Evolutionary conservation across 2,888 invertebrate genomes (phyloP), one percentile per base, ranked within the genome.

Genomic region (Ypsolopha scabrella): DNA sequence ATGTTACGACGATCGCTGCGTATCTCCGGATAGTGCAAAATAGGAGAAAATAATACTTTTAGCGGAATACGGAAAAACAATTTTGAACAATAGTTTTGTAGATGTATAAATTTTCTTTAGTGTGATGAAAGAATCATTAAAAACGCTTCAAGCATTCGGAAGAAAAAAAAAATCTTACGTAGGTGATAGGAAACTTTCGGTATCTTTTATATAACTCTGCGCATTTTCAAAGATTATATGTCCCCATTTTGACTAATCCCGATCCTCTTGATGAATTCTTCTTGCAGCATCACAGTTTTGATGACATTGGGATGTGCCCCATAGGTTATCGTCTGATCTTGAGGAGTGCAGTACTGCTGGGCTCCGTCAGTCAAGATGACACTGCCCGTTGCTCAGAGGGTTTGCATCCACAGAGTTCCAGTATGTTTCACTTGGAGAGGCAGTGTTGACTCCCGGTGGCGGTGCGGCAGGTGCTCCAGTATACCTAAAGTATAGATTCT

Each of bases 401-500:
- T 70, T 93, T 4, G 93, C 90, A 71, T 96, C 96, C 60, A 95
- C 80, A 52, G 94, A 93, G 61, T 91, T 91, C 96, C 96, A 97
- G 68, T 96, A 96, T 52, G 92, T 90, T 80, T 99, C 98, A 67
- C 96, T 97, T 0, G 99, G 98, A 1, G 98, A 97, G 48, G 93
- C 91, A 54, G 92, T 93, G 68, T 94, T 94, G 48, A 94, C 93
- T 9, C 98, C 97, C 0, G 98, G 98, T 7, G 98, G 98, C 0
- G 97, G 94, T 52, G 94, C 93, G 0, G 95, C 94, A 0, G 97
- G 95, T 34, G 95, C 95, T 14, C 97, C 97, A 2, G 97, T 96
- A 70, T 97, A 98, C 71, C 98, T 92, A 80, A 99, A 99, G 89
- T 97, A 98, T 0, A 99, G 98, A 85, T 99, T 99, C 88, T 99